Base-by-base conservation (phyloP, 2,888 invertebrate species). In the Pocota personata region DNA sequence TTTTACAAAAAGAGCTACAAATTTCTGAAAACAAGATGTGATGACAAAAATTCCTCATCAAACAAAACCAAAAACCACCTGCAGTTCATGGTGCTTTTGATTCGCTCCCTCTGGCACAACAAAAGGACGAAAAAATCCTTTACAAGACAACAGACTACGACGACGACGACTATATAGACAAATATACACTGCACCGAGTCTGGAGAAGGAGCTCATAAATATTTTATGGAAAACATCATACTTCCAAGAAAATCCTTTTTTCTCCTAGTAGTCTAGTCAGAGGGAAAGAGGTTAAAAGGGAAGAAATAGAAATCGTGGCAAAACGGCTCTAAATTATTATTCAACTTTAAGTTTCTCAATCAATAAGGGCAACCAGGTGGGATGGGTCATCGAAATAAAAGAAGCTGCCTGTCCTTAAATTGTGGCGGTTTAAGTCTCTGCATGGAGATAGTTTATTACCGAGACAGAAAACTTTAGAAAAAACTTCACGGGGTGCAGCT, bases 341-440 rank as follows among this genome's bases (percentile, higher is more conserved):
- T 82, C 66, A 80, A 80, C 76, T 86, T 71, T 80, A 66, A 86
- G 80, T 80, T 86, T 76, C 57, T 76, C 75, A 86, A 86, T 86
- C 84, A 86, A 82, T 79, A n/a, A 12, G 27, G 40, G 6, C 64
- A 40, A 40, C 19, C 52, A 62, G 67, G 80, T 82, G 75, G 67
- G 24, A 46, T 27, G 80, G 43, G 75, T 60, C 14, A 75, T 50
- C 16, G 52, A 8, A 43, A n/a, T 32, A 24, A 37, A 37, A 12
- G 40, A 40, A 8, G 14, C 19, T 16, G 43, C 16, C 21, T 40
- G 40, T 21, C 32, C 46, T 55, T 12, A 62, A 37, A 46, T 7
- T 12, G n/a, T n/a, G 52, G 21, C 14, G 5, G 6, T 19, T 27
- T 27, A 14, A 19, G 62, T 46, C 30, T 60, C 8, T 21, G 3